Conservation (phyloP, 2,888 invertebrate genomes). For the Sarcophaga subvicina region DNA sequence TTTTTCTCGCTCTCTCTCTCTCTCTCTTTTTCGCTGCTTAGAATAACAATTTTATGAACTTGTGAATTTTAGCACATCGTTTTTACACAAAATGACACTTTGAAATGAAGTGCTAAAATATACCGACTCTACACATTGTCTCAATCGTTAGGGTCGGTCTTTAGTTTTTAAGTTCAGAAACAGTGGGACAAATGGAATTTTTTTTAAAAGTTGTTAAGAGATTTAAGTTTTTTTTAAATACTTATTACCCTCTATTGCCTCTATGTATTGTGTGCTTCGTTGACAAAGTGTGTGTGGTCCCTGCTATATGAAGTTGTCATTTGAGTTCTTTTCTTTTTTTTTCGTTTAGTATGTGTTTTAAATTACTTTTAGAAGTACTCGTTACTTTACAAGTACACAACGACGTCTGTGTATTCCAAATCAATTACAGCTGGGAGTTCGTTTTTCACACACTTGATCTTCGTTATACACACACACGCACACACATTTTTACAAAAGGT, state of each 20-base stretch:
- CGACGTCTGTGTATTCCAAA: constrained; percentile 50
- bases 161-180: neutral
- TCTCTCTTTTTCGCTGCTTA: neutral
- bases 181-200: constrained; percentile 17
- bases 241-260: no score
- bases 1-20: neutral
- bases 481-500: constrained; percentile 34
- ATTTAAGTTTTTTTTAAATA: no score
- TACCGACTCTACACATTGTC: neutral
- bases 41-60: constrained; percentile 42
- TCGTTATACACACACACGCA: no score
- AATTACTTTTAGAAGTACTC: constrained; percentile 8
- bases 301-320: constrained; percentile 1
- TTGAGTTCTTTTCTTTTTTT: constrained; percentile 34
- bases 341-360: constrained; percentile 38
- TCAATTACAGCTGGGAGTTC: constrained; percentile 47
- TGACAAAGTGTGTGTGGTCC: constrained; percentile 49
- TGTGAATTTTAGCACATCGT: constrained; percentile 64
- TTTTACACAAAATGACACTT: constrained; percentile 44
- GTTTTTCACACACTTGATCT: no score
- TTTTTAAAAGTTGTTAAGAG: no score
- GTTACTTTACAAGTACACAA: neutral
- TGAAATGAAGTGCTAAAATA: constrained; percentile 58
- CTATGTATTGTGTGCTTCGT: neutral
- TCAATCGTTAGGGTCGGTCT: neutral